Evolutionary conservation across 2,113 vertebrate species (phyloP).

Genomic region (Psittacus erithacus): DNA sequence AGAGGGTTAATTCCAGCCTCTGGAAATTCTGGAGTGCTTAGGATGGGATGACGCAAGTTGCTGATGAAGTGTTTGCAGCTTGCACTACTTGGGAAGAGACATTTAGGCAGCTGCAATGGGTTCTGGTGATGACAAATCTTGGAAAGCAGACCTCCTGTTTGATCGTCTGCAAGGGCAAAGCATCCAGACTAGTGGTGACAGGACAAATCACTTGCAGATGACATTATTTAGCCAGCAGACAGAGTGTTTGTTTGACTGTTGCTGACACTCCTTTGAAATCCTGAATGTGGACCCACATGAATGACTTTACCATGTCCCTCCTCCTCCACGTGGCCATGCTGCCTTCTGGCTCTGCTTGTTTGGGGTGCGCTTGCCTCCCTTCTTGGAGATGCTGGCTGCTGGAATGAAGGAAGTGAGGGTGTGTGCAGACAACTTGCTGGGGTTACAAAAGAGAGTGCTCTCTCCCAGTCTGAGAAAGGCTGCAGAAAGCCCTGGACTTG

Average conservation of each 20-base stretch:
- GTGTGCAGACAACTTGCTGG: not conserved
- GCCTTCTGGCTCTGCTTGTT: not conserved
- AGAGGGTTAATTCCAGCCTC: constrained; percentile 14
- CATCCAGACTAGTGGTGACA: constrained; percentile 35
- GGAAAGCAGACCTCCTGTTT: constrained; percentile 54
- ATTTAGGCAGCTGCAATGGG: constrained; percentile 14
- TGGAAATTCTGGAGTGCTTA: not conserved
- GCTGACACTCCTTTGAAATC: constrained; percentile 13
- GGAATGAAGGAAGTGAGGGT: not conserved
- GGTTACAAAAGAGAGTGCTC: rapidly evolving
- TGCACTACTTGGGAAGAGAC: constrained; percentile 3
- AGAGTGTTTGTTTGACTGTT: constrained; percentile 39
- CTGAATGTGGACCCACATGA: not conserved
- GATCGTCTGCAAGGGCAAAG: constrained; percentile 27
- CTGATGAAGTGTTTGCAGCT: constrained; percentile 33
- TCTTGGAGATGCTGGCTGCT: not conserved
- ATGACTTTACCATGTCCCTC: not conserved
- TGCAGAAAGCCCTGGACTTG: not conserved
- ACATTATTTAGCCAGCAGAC: constrained; percentile 24
- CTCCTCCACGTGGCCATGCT: not conserved
- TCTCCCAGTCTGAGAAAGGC: not conserved
- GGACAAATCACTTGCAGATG: constrained; percentile 18
- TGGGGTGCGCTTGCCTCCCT: not conserved
- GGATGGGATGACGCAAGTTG: constrained; percentile 2
- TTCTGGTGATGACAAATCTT: constrained; percentile 48